These are phyloP conservation scores for Cossypha polioptera DNA, from an alignment of 2,797 vertebrate genomes.

Conservation along the genomic window DNA sequence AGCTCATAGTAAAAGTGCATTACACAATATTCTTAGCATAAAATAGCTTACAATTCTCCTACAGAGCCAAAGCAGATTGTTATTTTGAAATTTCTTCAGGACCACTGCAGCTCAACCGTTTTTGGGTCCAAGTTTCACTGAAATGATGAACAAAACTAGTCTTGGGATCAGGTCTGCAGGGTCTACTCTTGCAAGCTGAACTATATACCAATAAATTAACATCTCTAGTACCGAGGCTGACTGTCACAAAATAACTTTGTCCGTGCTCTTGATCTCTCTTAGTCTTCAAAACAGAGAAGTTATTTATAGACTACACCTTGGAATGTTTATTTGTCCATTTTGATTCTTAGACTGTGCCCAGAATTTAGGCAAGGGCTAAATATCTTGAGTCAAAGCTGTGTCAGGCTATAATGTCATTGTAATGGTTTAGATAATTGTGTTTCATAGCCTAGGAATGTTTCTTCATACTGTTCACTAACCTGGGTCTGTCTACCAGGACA, in stretches of 20 bases:
- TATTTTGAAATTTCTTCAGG: neutral
- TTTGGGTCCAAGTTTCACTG: neutral
- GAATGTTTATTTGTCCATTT: neutral
- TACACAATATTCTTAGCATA: neutral
- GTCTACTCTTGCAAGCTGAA: neutral
- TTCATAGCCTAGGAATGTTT: neutral
- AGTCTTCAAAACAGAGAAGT: neutral
- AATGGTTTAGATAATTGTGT: neutral
- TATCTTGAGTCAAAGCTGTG: neutral
- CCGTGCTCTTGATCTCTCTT: neutral
- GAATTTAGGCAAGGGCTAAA: neutral
- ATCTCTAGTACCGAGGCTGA: neutral
- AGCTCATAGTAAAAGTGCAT: neutral
- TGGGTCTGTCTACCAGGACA: neutral
- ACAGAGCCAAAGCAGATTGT: neutral
- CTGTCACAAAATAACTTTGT: neutral
- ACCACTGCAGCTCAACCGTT: neutral
- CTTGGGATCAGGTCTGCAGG: neutral
- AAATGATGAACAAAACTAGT: neutral
- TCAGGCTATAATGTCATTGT: neutral
- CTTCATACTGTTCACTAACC: neutral
- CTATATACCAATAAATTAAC: neutral
- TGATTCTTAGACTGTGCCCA: neutral
- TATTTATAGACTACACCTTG: neutral
- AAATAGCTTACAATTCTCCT: neutral